phyloP scores from a whole-genome alignment of 2,888 invertebrate genomes.

The Rhaphigaster nebulosa region DNA sequence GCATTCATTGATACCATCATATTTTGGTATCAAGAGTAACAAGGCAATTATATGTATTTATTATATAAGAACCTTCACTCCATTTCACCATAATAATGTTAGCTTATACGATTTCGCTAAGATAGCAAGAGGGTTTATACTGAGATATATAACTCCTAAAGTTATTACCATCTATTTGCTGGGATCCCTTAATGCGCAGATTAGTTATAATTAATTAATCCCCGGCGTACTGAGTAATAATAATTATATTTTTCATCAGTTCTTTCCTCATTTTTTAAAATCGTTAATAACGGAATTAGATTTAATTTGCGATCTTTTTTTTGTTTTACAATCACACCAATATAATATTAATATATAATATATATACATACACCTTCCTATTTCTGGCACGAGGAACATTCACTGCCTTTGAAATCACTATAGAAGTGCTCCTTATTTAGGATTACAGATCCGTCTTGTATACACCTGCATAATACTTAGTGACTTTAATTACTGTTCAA shows the following conservation, averaged over 20 bases:
- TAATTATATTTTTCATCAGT: slow-evolving; percentile 33
- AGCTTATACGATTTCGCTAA: slow-evolving; percentile 16
- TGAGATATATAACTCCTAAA: neutral
- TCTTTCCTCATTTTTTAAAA: slow-evolving; percentile 16
- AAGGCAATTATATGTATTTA: neutral
- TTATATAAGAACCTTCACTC: neutral
- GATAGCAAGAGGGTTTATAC: neutral
- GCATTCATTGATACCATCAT: too few species aligned
- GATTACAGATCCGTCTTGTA: too few species aligned
- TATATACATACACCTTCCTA: too few species aligned
- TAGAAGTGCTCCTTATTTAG: too few species aligned
- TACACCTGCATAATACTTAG: too few species aligned
- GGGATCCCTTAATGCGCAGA: slow-evolving; percentile 11
- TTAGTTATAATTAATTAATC: slow-evolving; percentile 16
- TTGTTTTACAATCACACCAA: neutral
- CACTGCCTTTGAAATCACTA: too few species aligned
- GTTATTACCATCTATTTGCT: neutral
- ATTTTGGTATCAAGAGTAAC: too few species aligned
- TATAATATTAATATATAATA: neutral
- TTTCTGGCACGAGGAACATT: too few species aligned
- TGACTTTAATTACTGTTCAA: too few species aligned
- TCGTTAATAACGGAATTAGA: neutral
- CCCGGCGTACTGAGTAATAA: neutral
- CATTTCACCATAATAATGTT: neutral
- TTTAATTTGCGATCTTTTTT: neutral